Base-by-base conservation (phyloP, 2,113 vertebrate species). In the Perccottus glenii region DNA sequence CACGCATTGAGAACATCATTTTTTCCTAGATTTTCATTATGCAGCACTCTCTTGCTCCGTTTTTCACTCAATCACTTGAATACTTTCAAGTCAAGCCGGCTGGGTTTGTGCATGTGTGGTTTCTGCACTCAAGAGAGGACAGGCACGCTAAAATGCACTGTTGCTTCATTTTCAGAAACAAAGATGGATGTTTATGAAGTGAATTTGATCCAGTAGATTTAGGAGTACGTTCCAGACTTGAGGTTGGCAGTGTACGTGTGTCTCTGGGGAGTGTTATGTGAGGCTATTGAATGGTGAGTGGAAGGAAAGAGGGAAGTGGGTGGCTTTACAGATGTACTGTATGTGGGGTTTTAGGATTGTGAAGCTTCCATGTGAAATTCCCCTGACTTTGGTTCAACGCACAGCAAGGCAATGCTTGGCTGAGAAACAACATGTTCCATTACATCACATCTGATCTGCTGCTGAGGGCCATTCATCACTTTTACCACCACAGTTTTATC, bases 251-350 rank as follows among this genome's bases (percentile, higher is more conserved):
- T 58, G 35, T 56, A 49, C 35, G 42, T 62, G 63, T 63, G 56
- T 57, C 70, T 77, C 55, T 0, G 9, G 62, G 60, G 57, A 74
- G 67, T 44, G 43, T 58, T 57, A 55, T 70, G 78, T 60, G 46
- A 60, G 56, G 59, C 73, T 79, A 48, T 38, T 70, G 81, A 85
- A 73, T 35, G 6, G 44, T 75, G 73, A 69, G 79, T 72, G 78
- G 75, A 59, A 60, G 67, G 65, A 81, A 73, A 86, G 72, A 67
- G 74, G 60, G 35, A 66, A 77, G 83, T 85, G 82, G 78, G 84
- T n/a, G 78, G 73, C 47, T 83, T 67, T 70, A 33, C 51, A 42
- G 45, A 75, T 60, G 68, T 72, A 70, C 51, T 64, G 61, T 50
- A 56, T 60, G 60, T 45, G 15, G 63, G 60, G 52, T 70, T 85